Conservation (phyloP, 2,888 invertebrate genomes). For the Pycnomerus fuliginosus region DNA sequence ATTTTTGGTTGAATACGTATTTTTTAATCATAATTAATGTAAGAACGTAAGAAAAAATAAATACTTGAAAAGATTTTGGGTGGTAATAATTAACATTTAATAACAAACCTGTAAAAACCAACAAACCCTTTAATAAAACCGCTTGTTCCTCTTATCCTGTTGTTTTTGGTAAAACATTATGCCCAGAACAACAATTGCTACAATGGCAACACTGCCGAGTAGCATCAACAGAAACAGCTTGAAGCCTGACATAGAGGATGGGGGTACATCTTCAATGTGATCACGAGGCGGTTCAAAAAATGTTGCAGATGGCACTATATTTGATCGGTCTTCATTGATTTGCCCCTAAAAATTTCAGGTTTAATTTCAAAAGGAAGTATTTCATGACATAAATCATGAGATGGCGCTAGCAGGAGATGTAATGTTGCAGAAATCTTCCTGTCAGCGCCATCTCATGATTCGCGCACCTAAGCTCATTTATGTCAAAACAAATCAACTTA, state of each 20-base stretch:
- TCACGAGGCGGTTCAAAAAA: constrained; percentile 90
- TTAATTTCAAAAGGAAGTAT: too few relatives aligned
- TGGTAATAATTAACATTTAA: too few relatives aligned
- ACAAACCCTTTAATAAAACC: constrained; percentile 84
- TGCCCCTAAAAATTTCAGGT: constrained; percentile 58
- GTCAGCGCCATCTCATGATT: too few relatives aligned
- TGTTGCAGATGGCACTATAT: constrained; percentile 86
- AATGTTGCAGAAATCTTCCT: too few relatives aligned
- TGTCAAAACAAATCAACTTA: too few relatives aligned
- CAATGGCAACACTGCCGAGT: constrained; percentile 77
- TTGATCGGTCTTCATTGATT: constrained; percentile 71
- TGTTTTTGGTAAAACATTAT: constrained; percentile 93
- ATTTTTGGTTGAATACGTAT: constrained; percentile 17
- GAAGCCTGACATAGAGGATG: constrained; percentile 81
- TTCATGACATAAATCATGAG: too few relatives aligned
- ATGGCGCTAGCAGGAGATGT: too few relatives aligned
- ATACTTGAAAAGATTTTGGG: constrained; percentile 12
- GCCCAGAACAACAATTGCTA: constrained; percentile 81
- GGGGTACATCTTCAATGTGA: constrained; percentile 84
- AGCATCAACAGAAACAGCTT: constrained; percentile 90
- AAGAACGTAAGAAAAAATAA: constrained; percentile 16
- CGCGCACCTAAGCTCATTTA: too few relatives aligned
- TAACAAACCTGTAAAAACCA: too few relatives aligned
- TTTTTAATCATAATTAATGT: constrained; percentile 15
- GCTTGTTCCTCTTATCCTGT: constrained; percentile 84